Evolutionary conservation across 2,797 vertebrate genomes (phyloP), one percentile per base, ranked within the genome.

Genomic region (Cichlasoma orientale): DNA sequence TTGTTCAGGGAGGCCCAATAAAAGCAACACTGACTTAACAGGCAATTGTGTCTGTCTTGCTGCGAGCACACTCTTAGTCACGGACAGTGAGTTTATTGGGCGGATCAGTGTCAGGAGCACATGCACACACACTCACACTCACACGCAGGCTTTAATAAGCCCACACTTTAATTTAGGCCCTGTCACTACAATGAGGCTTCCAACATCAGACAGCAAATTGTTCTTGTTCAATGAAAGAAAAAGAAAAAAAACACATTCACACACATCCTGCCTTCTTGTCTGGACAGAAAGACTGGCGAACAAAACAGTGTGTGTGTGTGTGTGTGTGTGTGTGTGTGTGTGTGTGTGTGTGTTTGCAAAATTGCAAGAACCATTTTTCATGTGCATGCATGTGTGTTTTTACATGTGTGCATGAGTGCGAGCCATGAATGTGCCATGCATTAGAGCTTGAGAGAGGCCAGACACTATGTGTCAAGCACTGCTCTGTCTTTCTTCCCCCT

Each of bases 171-270:
- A 96, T 95, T 95, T 95, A 90, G 90, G 83, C 83, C 93, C 93
- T 90, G 92, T 95, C 95, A 95, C 93, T 91, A 89, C 92, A 94
- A 95, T 95, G 91, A 95, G 94, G 89, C 92, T 90, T 93, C 90
- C 88, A 89, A 88, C 92, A 93, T 95, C 92, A 94, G 94, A 96
- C 90, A 94, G 93, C 91, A 95, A 96, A 95, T 94, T 95, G 92
- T 95, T 95, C 90, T 93, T 92, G 93, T 92, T 94, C 92, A 92
- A 91, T 92, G 92, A 82, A 88, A 92, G 86, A 86, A 90, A 87
- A 81, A 85, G 23, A 10, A 77, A 74, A 79, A 87, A 82, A 83
- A 79, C 36, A 36, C 36, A 36, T 10, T 10, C 33, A 36, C 33
- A 83, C 56, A 68, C 88, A 93, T 88, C 87, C 90, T 84, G 90